Evolutionary conservation across 2,888 invertebrate genomes (phyloP).

Genomic region (Chrysolina haemoptera): DNA sequence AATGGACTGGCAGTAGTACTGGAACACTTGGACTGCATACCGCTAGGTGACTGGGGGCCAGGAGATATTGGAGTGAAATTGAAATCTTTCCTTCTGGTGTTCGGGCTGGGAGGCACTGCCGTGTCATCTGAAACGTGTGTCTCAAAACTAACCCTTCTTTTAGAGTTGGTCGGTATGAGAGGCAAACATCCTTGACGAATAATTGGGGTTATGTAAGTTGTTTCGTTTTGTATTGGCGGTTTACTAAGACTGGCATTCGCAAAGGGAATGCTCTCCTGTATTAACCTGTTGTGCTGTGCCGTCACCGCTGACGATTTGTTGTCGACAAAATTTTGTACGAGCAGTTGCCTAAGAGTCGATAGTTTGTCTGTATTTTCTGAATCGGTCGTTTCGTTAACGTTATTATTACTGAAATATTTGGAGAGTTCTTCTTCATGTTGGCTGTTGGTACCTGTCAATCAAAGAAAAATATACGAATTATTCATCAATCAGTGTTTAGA

Average conservation of each 20-base stretch:
- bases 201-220: constrained; percentile 39
- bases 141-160: constrained; percentile 75
- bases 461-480: neutral
- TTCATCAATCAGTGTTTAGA: neutral
- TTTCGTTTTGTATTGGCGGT: constrained; percentile 38
- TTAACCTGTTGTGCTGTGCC: constrained; percentile 35
- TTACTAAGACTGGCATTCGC: constrained; percentile 36
- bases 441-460: constrained; percentile 75
- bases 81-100: constrained; percentile 84
- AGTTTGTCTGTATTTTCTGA: constrained; percentile 72
- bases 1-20: constrained; percentile 85
- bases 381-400: constrained; percentile 50
- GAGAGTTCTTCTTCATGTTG: constrained; percentile 89
- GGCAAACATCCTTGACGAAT: constrained; percentile 40
- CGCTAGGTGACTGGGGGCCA: constrained; percentile 78
- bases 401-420: constrained; percentile 82
- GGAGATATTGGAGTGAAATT: constrained; percentile 91
- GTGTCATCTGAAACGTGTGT: constrained; percentile 66
- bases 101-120: constrained; percentile 81
- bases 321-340: constrained; percentile 70
- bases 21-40: constrained; percentile 73
- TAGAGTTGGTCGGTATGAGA: constrained; percentile 48
- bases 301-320: constrained; percentile 50
- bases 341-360: constrained; percentile 80
- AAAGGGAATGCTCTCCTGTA: constrained; percentile 31